phyloP scores from a whole-genome alignment of 2,113 vertebrate species.

The Actenoides lindsayi region DNA sequence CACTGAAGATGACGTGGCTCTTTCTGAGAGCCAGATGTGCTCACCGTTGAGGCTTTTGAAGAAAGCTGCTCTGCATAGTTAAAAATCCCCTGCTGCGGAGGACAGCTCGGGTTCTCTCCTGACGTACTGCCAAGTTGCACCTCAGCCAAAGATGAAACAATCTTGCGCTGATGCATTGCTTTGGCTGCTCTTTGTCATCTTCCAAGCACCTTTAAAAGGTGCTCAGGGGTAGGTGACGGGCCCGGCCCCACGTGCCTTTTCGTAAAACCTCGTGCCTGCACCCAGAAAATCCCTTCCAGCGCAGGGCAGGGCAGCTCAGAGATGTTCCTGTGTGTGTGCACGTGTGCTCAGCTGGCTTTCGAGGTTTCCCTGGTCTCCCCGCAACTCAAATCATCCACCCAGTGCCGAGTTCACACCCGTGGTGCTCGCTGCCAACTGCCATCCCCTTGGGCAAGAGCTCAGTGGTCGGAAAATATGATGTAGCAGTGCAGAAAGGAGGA shows the following conservation, averaged over 20 bases:
- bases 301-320: background rate
- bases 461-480: background rate
- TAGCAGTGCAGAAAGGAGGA: background rate
- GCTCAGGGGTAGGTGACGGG: background rate
- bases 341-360: background rate
- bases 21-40: constrained; percentile 9
- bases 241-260: background rate
- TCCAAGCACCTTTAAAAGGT: background rate
- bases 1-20: constrained; percentile 4
- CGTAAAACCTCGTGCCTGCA: background rate
- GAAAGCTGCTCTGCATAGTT: constrained; percentile 39
- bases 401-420: rapidly evolving
- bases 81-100: background rate
- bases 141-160: background rate
- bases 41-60: constrained; percentile 1
- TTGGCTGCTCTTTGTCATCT: constrained; percentile 19
- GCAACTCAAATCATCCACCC: background rate
- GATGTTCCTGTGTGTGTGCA: background rate
- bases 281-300: background rate
- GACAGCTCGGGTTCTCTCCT: background rate
- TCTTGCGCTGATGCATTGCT: background rate
- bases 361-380: background rate
- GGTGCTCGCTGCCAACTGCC: background rate
- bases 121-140: background rate
- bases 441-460: background rate